Evolutionary conservation across 2,113 vertebrate species (phyloP).

Genomic region (Aphelocoma coerulescens): DNA sequence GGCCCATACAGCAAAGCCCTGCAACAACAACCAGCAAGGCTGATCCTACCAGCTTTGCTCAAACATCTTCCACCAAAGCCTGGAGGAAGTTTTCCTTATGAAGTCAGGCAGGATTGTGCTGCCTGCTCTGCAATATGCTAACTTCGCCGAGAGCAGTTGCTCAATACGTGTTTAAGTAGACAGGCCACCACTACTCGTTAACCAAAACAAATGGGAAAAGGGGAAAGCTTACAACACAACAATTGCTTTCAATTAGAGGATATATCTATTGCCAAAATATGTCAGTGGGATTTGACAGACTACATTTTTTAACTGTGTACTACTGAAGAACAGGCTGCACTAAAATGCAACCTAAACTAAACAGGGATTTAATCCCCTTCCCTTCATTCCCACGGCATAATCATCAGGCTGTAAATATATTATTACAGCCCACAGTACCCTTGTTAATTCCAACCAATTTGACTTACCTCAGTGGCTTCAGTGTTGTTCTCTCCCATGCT

Average conservation of each 20-base stretch:
- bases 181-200: background rate
- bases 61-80: background rate
- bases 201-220: constrained; percentile 33
- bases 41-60: background rate
- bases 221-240: constrained; percentile 20
- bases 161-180: constrained; percentile 1
- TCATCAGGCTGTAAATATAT: background rate
- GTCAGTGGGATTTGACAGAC: constrained; percentile 5
- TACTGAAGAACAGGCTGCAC: background rate
- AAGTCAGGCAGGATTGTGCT: constrained; percentile 18
- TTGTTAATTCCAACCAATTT: background rate
- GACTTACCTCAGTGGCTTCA: background rate
- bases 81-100: background rate
- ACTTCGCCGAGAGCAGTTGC: constrained; percentile 7
- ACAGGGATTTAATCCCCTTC: background rate
- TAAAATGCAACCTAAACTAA: background rate
- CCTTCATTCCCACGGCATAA: background rate
- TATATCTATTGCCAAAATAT: constrained; percentile 38
- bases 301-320: constrained; percentile 27
- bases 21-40: background rate
- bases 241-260: constrained; percentile 57
- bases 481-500: background rate
- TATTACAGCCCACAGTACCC: background rate
- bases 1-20: background rate
- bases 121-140: background rate